Base-by-base conservation (phyloP, 2,797 vertebrate genomes). In the Acipenser ruthenus region DNA sequence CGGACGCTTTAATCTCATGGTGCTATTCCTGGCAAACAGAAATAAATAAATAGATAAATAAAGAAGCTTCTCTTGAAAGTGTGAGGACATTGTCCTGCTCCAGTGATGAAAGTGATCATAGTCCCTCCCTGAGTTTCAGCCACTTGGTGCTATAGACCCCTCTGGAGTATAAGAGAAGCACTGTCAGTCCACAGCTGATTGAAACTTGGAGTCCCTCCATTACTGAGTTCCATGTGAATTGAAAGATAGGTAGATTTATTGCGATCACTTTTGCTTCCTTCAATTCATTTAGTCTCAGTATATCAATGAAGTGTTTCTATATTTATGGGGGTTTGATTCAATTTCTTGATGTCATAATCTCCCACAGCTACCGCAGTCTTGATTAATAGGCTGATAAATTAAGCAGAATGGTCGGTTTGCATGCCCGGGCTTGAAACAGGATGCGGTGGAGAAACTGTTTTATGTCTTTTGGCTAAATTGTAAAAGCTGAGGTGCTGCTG, bases 381-480 rank as follows among this genome's bases (percentile, higher is more conserved):
- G 52, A 55, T 55, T 55, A 55, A 55, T 55, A n/a, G 52, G 9
- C 52, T 55, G 52, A 55, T 55, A 55, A 55, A 55, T 55, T 55
- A 55, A 55, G 52, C n/a, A 55, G 52, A 55, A 55, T n/a, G n/a
- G 52, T n/a, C 9, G 6, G 52, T n/a, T n/a, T 55, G 52, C 9
- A 55, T 10, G 52, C 9, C 52, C 6, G 5, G 3, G 52, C 52
- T 55, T 6, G 3, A n/a, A 55, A 55, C 52, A 55, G 9, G n/a
- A 55, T n/a, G 9, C 52, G n/a, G 52, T n/a, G n/a, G 9, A 55
- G 52, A 55, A 55, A 55, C 52, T 55, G 3, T 18, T 55, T 55
- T n/a, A 55, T 55, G 52, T 55, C 52, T 55, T n/a, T 55, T 55
- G 9, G 52, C 9, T 55, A 7, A 55, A 55, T 55, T n/a, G 52